Percentiles rank a stretch among this genome's conserved stretches.
phyloP scores from a whole-genome alignment of 2,113 vertebrate genomes.

The Phoxinus phoxinus region DNA sequence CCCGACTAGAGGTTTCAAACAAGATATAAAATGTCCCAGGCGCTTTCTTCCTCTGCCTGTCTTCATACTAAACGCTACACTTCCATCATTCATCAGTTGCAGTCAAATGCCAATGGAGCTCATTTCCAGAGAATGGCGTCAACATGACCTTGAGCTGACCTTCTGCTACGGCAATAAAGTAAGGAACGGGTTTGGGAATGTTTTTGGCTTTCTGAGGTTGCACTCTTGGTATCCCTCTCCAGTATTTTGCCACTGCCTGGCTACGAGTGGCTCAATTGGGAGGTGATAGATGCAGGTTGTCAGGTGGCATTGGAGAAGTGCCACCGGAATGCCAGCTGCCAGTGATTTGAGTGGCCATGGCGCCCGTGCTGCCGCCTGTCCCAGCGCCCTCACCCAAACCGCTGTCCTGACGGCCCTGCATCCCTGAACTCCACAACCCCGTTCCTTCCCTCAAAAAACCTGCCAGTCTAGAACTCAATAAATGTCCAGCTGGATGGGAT shows the following conservation, averaged over 20 bases:
- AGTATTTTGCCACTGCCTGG: constrained; percentile 57
- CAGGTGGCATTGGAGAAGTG: constrained; percentile 79
- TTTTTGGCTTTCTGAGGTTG: neutral
- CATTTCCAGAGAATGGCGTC: constrained; percentile 24
- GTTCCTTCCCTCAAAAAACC: constrained; percentile 27
- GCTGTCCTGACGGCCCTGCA: constrained; percentile 36
- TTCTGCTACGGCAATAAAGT: neutral
- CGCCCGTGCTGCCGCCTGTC: constrained; percentile 24
- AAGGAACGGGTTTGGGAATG: neutral
- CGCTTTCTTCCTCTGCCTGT: constrained; percentile 25
- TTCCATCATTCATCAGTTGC: constrained; percentile 53
- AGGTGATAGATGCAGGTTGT: constrained; percentile 85
- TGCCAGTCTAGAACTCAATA: constrained; percentile 58
- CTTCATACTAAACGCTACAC: constrained; percentile 27
- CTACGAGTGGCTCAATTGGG: constrained; percentile 81
- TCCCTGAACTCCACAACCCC: constrained; percentile 44
- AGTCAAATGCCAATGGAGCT: constrained; percentile 40
- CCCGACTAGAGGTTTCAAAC: constrained; percentile 38
- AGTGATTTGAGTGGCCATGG: constrained; percentile 61
- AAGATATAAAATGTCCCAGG: constrained; percentile 43
- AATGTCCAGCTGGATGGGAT: constrained; percentile 79
- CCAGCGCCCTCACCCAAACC: constrained; percentile 33
- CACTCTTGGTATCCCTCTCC: constrained; percentile 52
- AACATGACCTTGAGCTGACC: constrained; percentile 41
- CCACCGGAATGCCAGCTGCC: constrained; percentile 81